Evolutionary conservation across 2,113 vertebrate species (phyloP).

Genomic region (Hipposideros armiger): DNA sequence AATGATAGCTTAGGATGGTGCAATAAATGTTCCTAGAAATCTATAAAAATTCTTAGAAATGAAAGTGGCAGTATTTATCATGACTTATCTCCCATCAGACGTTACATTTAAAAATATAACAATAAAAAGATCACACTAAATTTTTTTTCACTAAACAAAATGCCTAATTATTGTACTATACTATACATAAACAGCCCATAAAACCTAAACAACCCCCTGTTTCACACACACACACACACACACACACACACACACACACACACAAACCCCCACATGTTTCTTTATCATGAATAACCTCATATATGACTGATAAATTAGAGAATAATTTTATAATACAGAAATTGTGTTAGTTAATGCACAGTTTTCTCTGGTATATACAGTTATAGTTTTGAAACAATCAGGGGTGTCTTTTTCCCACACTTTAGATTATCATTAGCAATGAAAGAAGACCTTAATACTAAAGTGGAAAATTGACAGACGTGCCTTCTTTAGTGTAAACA

Average conservation of each 20-base stretch:
- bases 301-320: background rate
- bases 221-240: too few relatives aligned
- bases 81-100: background rate
- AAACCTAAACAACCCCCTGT: background rate
- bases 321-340: background rate
- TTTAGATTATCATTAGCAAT: background rate
- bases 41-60: background rate
- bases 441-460: background rate
- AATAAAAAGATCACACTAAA: background rate
- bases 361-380: background rate
- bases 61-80: background rate
- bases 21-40: background rate
- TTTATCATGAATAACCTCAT: background rate
- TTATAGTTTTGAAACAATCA: background rate
- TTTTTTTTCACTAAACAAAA: background rate
- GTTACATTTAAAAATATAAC: conserved; percentile 23
- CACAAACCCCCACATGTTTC: background rate
- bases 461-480: background rate
- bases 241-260: too few relatives aligned
- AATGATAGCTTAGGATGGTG: background rate
- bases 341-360: background rate
- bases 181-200: background rate
- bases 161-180: background rate
- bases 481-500: background rate
- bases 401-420: background rate